These are phyloP conservation scores for Polypedilum vanderplanki DNA, from an alignment of 1,140 invertebrate genomes.

Conservation along the genomic window DNA sequence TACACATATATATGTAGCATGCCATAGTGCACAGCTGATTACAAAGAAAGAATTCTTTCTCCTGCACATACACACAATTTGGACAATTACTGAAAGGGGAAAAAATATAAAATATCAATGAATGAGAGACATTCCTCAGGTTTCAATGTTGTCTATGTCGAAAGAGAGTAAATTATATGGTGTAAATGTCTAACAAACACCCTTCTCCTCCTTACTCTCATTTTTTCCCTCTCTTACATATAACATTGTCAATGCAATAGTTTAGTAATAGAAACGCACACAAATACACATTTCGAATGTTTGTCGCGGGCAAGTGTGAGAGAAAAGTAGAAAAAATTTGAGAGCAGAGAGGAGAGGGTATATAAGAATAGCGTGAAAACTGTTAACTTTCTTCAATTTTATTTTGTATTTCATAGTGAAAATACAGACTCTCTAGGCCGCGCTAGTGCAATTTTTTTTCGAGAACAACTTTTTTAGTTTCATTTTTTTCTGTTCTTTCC, in stretches of 20 bases:
- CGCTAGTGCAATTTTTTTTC: conserved; percentile 25
- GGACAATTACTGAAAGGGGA: too few species aligned
- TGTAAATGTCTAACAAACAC: background rate
- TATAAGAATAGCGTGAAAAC: conserved; percentile 23
- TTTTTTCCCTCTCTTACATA: background rate
- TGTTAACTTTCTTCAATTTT: conserved; percentile 28
- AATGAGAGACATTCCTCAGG: background rate
- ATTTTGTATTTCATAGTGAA: conserved; percentile 28
- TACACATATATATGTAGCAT: too few species aligned
- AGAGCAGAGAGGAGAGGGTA: conserved; percentile 1
- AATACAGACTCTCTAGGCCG: conserved; percentile 25
- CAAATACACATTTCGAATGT: too few species aligned
- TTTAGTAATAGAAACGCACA: background rate
- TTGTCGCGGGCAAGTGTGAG: background rate
- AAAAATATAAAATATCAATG: too few species aligned
- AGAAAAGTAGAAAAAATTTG: background rate
- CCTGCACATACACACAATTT: too few species aligned
- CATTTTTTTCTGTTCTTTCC: background rate
- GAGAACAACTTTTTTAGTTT: conserved; percentile 22
- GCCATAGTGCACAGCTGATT: too few species aligned
- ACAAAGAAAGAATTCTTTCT: too few species aligned
- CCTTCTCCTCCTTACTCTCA: background rate
- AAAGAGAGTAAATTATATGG: background rate
- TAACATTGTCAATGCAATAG: conserved; percentile 1
- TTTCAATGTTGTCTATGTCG: background rate